These are phyloP conservation scores for Mastacembelus armatus DNA, from an alignment of 2,797 vertebrate species.

Conservation along the genomic window DNA sequence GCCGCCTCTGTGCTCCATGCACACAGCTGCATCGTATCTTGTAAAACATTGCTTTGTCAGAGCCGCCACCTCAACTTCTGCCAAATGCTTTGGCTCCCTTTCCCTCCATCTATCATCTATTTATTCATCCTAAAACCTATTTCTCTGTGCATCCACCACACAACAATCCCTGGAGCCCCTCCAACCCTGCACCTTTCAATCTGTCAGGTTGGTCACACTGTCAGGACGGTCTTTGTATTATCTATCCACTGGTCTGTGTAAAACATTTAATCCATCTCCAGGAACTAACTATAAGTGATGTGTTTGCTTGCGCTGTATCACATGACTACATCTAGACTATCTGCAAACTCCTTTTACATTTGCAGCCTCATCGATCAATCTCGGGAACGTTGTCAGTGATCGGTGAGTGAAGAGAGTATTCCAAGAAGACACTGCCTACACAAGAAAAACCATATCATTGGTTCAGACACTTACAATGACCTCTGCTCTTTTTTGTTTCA, in stretches of 20 bases:
- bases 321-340: neutral
- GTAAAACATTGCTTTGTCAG: conserved; percentile 40
- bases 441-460: too few relatives aligned
- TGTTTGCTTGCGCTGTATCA: neutral
- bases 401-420: too few relatives aligned
- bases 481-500: too few relatives aligned
- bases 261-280: conserved; percentile 19
- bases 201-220: conserved; percentile 7
- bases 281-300: neutral
- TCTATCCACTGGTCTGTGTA: neutral
- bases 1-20: too few relatives aligned
- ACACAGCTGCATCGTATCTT: conserved; percentile 36
- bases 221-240: conserved; percentile 1
- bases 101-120: conserved; percentile 43
- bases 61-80: conserved; percentile 32
- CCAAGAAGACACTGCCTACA: too few relatives aligned
- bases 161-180: conserved; percentile 3
- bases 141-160: conserved; percentile 22
- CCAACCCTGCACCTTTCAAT: conserved; percentile 6
- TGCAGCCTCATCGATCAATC: neutral
- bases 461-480: too few relatives aligned
- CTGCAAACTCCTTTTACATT: neutral
- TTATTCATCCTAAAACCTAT: conserved; percentile 29
- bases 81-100: conserved; percentile 39
- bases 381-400: neutral